Percentiles rank a stretch among this genome's conserved stretches.
These are phyloP conservation scores for Pedetes capensis DNA, from an alignment of 2,113 vertebrate species.

Conservation along the genomic window DNA sequence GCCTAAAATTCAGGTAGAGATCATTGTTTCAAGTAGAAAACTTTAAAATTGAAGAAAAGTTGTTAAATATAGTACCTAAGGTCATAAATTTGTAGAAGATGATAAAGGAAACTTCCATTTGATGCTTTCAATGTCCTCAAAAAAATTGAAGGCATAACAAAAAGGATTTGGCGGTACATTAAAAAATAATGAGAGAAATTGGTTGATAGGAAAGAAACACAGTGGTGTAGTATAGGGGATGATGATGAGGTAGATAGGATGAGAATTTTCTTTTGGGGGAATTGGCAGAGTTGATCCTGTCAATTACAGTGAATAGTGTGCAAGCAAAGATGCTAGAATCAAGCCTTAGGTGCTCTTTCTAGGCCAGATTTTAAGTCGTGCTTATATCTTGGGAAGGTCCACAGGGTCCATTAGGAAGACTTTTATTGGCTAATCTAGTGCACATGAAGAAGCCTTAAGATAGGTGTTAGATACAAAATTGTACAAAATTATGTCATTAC, in stretches of 20 bases:
- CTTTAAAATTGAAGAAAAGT: not conserved
- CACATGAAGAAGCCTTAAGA: not conserved
- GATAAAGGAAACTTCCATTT: not conserved
- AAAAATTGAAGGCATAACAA: not conserved
- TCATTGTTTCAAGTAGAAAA: not conserved
- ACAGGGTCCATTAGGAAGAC: not conserved
- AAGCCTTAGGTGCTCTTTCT: not conserved
- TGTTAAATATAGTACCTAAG: not conserved
- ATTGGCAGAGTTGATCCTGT: not conserved
- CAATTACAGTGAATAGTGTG: not conserved
- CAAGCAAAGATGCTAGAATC: not conserved
- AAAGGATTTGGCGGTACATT: not conserved
- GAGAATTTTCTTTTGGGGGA: not conserved
- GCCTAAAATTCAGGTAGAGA: not conserved
- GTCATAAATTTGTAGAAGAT: not conserved
- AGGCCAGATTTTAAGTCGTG: not conserved
- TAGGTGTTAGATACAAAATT: not conserved
- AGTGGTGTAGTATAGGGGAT: not conserved
- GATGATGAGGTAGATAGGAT: not conserved
- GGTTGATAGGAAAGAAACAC: not conserved
- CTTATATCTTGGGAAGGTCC: not conserved
- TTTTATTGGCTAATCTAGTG: not conserved
- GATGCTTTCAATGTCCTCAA: not conserved
- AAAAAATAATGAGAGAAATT: not conserved
- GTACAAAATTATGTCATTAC: not conserved